Evolutionary conservation across 1,140 invertebrate species (phyloP).

Genomic region (Laupala kohalensis): DNA sequence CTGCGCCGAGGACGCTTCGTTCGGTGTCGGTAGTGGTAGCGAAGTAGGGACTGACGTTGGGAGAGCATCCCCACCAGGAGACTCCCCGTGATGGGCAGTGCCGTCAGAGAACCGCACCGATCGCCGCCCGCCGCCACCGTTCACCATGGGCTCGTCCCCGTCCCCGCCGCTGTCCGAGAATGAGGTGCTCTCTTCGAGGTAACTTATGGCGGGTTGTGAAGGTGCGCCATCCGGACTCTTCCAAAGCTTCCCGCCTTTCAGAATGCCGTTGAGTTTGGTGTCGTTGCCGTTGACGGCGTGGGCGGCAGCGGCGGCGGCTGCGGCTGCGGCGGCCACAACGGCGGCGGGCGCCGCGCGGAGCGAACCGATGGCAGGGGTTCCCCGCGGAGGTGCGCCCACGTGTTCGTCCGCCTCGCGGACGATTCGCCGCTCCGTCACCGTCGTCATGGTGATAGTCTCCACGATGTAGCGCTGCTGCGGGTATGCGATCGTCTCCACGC

Average conservation of each 20-base stretch:
- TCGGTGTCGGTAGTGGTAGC: conserved; percentile 20
- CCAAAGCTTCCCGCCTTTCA: conserved; percentile 49
- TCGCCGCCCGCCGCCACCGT: not conserved
- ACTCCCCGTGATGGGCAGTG: conserved; percentile 17
- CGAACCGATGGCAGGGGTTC: not conserved
- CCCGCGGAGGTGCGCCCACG: not conserved
- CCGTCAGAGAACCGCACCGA: conserved; percentile 20
- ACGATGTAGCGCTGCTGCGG: conserved; percentile 40
- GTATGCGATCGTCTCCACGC: not conserved
- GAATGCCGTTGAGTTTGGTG: conserved; percentile 37
- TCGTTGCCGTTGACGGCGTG: not conserved
- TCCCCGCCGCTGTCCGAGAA: conserved; percentile 19
- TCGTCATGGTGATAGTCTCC: conserved; percentile 49
- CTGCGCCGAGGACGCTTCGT: conserved; percentile 21
- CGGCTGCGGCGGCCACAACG: conserved; percentile 14
- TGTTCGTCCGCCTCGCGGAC: conserved; percentile 32
- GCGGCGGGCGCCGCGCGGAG: not conserved
- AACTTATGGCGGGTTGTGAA: conserved; percentile 1
- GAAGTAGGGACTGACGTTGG: conserved; percentile 13
- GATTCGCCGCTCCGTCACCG: conserved; percentile 47
- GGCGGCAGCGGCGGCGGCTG: not conserved
- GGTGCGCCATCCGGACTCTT: conserved; percentile 32
- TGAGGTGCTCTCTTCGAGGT: conserved; percentile 7
- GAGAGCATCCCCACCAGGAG: conserved; percentile 16
- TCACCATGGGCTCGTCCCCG: conserved; percentile 12